Percentiles rank a stretch among this genome's conserved stretches.
Conservation (phyloP, 2,888 invertebrate genomes). For the Ametastegia equiseti region DNA sequence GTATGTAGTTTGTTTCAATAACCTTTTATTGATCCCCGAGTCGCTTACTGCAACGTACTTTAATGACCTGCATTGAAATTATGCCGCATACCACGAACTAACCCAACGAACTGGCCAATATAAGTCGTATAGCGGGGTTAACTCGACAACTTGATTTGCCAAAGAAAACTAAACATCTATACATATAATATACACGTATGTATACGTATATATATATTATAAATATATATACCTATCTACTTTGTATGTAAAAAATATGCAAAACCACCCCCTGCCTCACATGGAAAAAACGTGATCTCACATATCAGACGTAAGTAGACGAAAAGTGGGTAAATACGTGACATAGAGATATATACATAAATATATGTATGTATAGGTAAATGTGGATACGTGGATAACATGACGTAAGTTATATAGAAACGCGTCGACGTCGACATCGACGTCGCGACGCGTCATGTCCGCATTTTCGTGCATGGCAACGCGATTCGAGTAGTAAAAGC, state of each 20-base stretch:
- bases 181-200: not conserved
- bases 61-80: conserved; percentile 25
- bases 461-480: conserved; percentile 39
- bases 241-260: too few relatives aligned
- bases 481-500: conserved; percentile 27
- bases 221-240: too few relatives aligned
- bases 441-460: conserved; percentile 6
- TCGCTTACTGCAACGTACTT: not conserved
- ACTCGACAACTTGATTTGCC: not conserved
- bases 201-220: not conserved
- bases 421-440: too few relatives aligned
- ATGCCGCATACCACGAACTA: conserved; percentile 23
- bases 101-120: not conserved
- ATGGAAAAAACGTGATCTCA: too few relatives aligned
- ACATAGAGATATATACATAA: not conserved
- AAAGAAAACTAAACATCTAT: not conserved
- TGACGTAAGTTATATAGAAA: not conserved
- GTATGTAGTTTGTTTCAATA: conserved; percentile 13
- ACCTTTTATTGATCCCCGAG: conserved; percentile 19
- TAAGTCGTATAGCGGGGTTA: not conserved
- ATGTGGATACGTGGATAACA: not conserved
- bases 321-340: not conserved
- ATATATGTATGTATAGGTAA: not conserved
- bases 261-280: too few relatives aligned
- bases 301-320: too few relatives aligned